phyloP scores from a whole-genome alignment of 2,113 vertebrate genomes.

The Todiramphus chloris region DNA sequence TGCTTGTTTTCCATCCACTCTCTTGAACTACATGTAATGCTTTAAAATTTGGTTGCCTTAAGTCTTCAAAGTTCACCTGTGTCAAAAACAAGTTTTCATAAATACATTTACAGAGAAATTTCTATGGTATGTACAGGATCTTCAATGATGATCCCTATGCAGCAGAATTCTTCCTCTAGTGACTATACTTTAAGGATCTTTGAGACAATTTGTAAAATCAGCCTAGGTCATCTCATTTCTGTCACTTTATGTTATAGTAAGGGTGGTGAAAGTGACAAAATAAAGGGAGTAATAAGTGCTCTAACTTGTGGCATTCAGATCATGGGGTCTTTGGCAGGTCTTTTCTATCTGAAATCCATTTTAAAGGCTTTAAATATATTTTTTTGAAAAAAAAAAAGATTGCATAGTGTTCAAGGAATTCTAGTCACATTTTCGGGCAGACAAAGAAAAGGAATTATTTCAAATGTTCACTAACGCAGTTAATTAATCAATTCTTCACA shows the following conservation, averaged over 20 bases:
- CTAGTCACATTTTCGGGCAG: background rate
- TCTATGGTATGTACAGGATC: background rate
- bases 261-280: background rate
- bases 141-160: background rate
- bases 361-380: background rate
- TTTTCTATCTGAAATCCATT: background rate
- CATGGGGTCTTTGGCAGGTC: background rate
- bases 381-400: background rate
- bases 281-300: background rate
- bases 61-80: background rate
- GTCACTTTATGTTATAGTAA: background rate
- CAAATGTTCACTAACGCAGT: background rate
- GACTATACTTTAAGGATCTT: background rate
- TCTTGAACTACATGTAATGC: background rate
- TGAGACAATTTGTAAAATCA: background rate
- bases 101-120: background rate
- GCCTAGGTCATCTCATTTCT: background rate
- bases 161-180: background rate
- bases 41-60: background rate
- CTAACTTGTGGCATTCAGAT: background rate
- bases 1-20: background rate
- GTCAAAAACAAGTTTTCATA: background rate
- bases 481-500: background rate
- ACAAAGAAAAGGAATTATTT: background rate
- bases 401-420: background rate